Conservation (phyloP, 2,797 vertebrate genomes). For the Lateolabrax maculatus region DNA sequence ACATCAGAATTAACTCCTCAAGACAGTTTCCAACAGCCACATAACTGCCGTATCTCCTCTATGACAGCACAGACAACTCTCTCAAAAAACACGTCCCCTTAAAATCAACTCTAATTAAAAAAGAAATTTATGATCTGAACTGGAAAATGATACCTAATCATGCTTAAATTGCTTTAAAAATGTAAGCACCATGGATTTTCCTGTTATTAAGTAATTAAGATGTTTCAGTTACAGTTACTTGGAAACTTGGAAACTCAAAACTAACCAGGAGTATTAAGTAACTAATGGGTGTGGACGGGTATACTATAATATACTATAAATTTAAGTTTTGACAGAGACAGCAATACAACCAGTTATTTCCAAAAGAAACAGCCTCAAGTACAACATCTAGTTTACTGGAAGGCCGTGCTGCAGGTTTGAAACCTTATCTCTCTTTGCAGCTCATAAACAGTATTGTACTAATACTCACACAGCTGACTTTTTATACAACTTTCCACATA, state of each 20-base stretch:
- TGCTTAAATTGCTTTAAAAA: not conserved
- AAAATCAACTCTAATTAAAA: not conserved
- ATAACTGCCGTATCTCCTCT: not conserved
- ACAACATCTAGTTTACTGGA: conserved; percentile 18
- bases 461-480: conserved; percentile 2
- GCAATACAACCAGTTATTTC: conserved; percentile 29
- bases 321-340: conserved; percentile 44
- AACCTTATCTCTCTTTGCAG: conserved; percentile 36
- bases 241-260: conserved; percentile 24
- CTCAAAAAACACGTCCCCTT: not conserved
- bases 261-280: conserved; percentile 20
- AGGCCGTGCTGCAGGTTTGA: conserved; percentile 8
- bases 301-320: conserved; percentile 17
- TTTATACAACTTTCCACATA: not conserved
- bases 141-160: not conserved
- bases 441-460: conserved; percentile 19
- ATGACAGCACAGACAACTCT: not conserved
- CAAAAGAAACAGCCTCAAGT: conserved; percentile 30
- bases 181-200: conserved; percentile 1
- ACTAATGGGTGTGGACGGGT: conserved; percentile 3
- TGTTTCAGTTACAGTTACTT: conserved; percentile 1
- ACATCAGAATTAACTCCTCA: conserved; percentile 1
- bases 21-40: not conserved
- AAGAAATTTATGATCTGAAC: not conserved
- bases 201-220: conserved; percentile 9